Evolutionary conservation across 2,113 vertebrate species (phyloP).

Genomic region (Tyrannus savana): DNA sequence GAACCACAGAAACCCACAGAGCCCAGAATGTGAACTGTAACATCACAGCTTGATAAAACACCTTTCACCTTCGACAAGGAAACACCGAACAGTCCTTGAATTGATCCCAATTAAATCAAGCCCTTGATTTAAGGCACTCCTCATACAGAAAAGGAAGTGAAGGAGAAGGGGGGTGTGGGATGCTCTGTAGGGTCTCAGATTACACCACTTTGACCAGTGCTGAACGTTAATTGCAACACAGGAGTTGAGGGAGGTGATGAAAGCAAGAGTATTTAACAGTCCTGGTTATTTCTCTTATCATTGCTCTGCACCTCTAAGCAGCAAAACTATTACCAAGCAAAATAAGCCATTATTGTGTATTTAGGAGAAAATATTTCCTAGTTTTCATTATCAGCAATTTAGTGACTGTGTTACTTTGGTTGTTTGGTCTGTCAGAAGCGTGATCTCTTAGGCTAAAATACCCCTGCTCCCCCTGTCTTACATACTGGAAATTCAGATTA

Average conservation of each 20-base stretch:
- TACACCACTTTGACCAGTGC: neutral
- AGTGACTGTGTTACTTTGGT: neutral
- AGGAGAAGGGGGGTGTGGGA: neutral
- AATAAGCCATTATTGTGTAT: neutral
- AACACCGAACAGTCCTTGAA: neutral
- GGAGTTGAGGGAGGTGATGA: neutral
- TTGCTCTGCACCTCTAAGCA: neutral
- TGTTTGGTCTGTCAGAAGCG: neutral
- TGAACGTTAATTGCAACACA: conserved; percentile 24
- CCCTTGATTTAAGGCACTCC: neutral
- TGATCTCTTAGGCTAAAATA: neutral
- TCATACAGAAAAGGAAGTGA: neutral
- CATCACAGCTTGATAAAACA: neutral
- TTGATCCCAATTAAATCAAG: neutral
- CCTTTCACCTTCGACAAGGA: neutral
- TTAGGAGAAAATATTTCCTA: neutral
- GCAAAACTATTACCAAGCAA: neutral
- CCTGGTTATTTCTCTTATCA: neutral
- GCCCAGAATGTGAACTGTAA: neutral
- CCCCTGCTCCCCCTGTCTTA: neutral
- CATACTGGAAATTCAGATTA: neutral
- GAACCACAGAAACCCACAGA: neutral
- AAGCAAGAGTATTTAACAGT: neutral
- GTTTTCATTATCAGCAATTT: neutral
- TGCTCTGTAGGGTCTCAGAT: neutral